Base-by-base conservation (phyloP, 2,797 vertebrate genomes). In the Valencia hispanica region DNA sequence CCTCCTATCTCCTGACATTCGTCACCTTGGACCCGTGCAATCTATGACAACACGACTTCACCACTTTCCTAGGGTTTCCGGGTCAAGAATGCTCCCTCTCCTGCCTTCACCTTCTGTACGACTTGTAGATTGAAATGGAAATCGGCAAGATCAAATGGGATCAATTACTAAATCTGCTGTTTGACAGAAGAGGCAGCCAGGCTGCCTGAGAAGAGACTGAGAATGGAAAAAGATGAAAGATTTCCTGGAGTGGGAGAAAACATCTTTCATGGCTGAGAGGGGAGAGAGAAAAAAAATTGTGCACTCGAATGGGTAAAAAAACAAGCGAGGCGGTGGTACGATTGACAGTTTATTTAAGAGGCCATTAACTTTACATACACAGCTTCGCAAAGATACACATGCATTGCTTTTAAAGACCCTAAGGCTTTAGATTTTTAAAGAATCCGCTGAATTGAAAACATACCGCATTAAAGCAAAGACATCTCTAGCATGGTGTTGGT, bases 331-430 rank as follows among this genome's bases (percentile, higher is more conserved):
- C 87, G 6, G 88, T 82, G 80, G 83, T 73, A 80, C n/a, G 92
- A 95, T 93, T 95, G 95, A 95, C 95, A 94, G 92, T 94, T 95
- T 95, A 94, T 95, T 96, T 95, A 95, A 95, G 92, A 95, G 91
- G 88, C 94, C 94, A 94, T 95, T 96, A 95, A 95, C 91, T 94
- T 95, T 92, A 95, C 95, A 95, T 94, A 94, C 75, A 71, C 90
- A 84, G 80, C 90, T 91, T 85, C 76, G 81, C 88, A 90, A 93
- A 91, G 84, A 91, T 90, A 87, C 87, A 87, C 86, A 84, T 80
- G 72, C 68, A 32, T 75, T 89, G 82, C 79, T 84, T 83, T 84
- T 75, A 72, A 78, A 80, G 73, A 78, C 92, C 84, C 86, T 59
- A n/a, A 77, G 80, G 90, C 79, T 65, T 68, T 68, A 32, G 41